Base-by-base conservation (phyloP, 1,140 invertebrate species). In the Parasteatoda tepidariorum region DNA sequence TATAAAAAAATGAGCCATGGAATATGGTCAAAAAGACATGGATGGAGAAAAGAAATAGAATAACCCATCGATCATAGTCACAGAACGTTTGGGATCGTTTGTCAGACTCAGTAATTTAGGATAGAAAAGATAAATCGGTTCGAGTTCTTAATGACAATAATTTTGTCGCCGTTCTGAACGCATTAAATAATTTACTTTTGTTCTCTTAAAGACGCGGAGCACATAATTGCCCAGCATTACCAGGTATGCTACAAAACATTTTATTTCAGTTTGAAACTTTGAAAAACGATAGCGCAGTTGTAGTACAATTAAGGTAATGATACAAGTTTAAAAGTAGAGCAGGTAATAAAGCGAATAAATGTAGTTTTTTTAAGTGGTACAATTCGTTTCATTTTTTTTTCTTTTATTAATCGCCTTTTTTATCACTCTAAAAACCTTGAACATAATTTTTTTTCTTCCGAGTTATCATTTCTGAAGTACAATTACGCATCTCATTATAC, bases 131-230 rank as follows among this genome's bases (percentile, higher is more conserved):
- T 78, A 78, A 78, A 78, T 78, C 38, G 38, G 13, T 18, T 22
- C 18, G 26, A 33, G 2, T 22, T n/a, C 30, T 54, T 78, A 78
- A 78, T 66, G 74, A 78, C 74, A 78, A 54, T 66, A 66, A 54
- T 78, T 78, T 78, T 66, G 74, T 54, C 61, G 38, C 74, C 74
- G 9, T 30, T 15, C 31, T 33, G 15, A 55, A 22, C 2, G 24
- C 61, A 78, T 78, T 78, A 66, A 78, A 78, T 54, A 66, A 78
- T 78, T 78, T 66, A 75, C 55, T n/a, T n/a, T n/a, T n/a, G n/a
- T n/a, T n/a, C n/a, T 75, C 31, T 11, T 18, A 41, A 15, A 30
- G 0, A 18, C 31, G 41, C 11, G 15, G 1, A 48, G 34, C 1
- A 18, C n/a, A 0, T 18, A 48, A 55, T 48, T 18, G 22, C n/a